Conservation (phyloP, 2,888 invertebrate species). For the Neoitamus cyanurus region DNA sequence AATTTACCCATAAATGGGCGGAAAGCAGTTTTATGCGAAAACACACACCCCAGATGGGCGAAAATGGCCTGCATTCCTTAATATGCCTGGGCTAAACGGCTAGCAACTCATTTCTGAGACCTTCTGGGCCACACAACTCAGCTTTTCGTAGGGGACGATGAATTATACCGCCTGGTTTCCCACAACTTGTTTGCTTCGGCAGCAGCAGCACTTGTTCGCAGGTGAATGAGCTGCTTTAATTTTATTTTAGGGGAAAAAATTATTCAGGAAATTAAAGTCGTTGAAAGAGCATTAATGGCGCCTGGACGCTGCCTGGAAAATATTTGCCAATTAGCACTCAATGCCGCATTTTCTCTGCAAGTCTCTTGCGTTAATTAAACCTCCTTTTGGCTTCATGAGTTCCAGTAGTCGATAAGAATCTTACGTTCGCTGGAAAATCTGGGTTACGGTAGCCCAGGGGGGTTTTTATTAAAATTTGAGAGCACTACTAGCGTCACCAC, state of each 20-base stretch:
- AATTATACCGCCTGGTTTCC: background rate
- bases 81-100: background rate
- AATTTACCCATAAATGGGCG: background rate
- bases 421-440: background rate
- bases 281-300: background rate
- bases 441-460: background rate
- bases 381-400: background rate
- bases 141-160: background rate
- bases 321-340: background rate
- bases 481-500: background rate
- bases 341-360: background rate
- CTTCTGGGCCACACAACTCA: background rate
- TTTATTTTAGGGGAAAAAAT: background rate
- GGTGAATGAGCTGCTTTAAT: background rate
- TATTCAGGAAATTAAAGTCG: background rate
- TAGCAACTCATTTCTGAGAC: background rate
- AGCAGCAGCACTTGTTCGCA: background rate
- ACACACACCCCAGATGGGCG: background rate
- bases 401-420: background rate
- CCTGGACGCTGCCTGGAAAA: background rate
- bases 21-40: background rate
- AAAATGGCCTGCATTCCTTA: background rate
- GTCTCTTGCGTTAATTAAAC: background rate
- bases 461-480: background rate
- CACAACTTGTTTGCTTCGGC: background rate